Base-by-base conservation (phyloP, 1,140 invertebrate species). In the Eupristina koningsbergeri region DNA sequence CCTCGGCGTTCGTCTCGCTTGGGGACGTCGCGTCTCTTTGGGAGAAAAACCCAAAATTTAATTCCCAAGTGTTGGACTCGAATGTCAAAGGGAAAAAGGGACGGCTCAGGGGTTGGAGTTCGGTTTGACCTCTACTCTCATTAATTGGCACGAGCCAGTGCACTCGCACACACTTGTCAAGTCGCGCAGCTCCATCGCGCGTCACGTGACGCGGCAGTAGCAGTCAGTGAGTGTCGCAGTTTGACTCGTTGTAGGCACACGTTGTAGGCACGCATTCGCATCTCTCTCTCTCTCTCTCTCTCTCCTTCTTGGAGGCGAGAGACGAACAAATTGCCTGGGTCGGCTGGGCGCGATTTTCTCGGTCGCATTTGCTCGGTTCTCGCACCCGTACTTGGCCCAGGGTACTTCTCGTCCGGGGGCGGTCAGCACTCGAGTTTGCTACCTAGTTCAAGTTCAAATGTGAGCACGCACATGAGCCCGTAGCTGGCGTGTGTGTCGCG, bases 401-500 rank as follows among this genome's bases (percentile, higher is more conserved):
- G 31, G 13, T 19, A 36, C 7, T 67, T 36, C 11, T 29, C 1
- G 0, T 31, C 5, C 11, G 64, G n/a, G 64, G n/a, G 36, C 41
- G 67, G 22, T 36, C 67, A 71, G 67, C 41, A 36, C 8, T 41
- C 36, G 67, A 41, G 36, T 6, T 71, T n/a, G 67, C 39, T 36
- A 71, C 36, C 22, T 71, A 9, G 36, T 71, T 71, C 67, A 71
- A 71, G 36, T 71, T 71, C 67, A 71, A 71, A 71, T 41, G 67
- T 71, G 67, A 71, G 67, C n/a, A 71, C 29, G 34, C 1, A 39
- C 0, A 9, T 39, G 17, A 5, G 9, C 6, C 31, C 15, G 39
- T 19, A 26, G 26, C 22, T 3, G 22, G 26, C 36, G 1, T 36
- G 3, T 13, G 17, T 39, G 1, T 19, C 7, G 3, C 5, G 3